A percentile compares a stretch with the other conserved stretches of the same genome.
phyloP scores from a whole-genome alignment of 2,888 invertebrate species.

The Athalia cordata region DNA sequence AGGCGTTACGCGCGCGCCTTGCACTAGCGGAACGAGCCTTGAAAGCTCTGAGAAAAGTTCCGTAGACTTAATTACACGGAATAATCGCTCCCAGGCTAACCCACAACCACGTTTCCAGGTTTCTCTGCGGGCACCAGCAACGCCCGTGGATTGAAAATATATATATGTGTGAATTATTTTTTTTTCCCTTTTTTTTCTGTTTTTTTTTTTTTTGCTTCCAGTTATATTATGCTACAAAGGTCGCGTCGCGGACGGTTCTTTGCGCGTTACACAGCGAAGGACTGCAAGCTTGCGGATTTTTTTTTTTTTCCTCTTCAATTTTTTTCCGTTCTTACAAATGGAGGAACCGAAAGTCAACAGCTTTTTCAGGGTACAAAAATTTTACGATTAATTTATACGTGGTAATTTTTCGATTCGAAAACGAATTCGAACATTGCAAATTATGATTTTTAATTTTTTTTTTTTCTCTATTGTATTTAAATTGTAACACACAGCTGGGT shows the following conservation, averaged over 20 bases:
- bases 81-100: slow-evolving; percentile 74
- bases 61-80: slow-evolving; percentile 78
- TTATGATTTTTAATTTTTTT: background rate
- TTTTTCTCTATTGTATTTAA: background rate
- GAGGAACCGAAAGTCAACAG: too few relatives aligned
- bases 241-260: slow-evolving; percentile 20
- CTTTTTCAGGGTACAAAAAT: too few relatives aligned
- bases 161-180: too few relatives aligned
- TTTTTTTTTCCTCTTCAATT: background rate
- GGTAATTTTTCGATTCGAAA: too few relatives aligned
- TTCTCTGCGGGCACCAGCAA: too few relatives aligned
- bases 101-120: slow-evolving; percentile 42
- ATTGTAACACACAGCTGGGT: background rate
- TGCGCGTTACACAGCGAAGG: slow-evolving; percentile 40
- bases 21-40: slow-evolving; percentile 51
- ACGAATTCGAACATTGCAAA: too few relatives aligned
- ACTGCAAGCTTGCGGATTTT: background rate
- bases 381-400: too few relatives aligned
- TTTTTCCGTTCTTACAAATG: background rate
- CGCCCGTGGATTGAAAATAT: too few relatives aligned
- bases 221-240: slow-evolving; percentile 45
- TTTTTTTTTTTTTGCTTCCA: too few relatives aligned
- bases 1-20: slow-evolving; percentile 20
- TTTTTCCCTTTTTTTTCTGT: too few relatives aligned
- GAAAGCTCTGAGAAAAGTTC: slow-evolving; percentile 74